Percentiles rank a stretch among this genome's conserved stretches.
These are phyloP conservation scores for Penaeus vannamei DNA, from an alignment of 1,140 invertebrate genomes.

Conservation along the genomic window DNA sequence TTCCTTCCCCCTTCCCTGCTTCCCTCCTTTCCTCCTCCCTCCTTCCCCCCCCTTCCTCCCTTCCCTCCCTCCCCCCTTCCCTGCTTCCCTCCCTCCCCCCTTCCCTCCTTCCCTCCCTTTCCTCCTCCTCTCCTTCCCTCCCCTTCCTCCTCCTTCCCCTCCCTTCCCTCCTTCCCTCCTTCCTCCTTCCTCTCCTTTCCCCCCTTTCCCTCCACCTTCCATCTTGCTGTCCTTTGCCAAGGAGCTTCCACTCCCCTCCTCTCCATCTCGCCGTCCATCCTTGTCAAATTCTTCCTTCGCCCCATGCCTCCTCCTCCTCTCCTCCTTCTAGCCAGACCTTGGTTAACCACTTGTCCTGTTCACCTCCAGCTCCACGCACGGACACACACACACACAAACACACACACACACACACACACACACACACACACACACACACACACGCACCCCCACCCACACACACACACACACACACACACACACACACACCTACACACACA, in stretches of 20 bases:
- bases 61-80: slow-evolving; percentile 7
- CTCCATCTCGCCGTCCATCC: slow-evolving; percentile 25
- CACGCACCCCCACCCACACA: slow-evolving; percentile 32
- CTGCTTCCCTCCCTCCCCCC: neutral
- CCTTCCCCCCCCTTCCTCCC: neutral
- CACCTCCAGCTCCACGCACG: neutral
- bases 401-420: slow-evolving; percentile 44
- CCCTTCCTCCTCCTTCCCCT: neutral
- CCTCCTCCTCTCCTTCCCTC: neutral
- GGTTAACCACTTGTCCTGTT: neutral
- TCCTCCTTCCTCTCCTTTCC: neutral
- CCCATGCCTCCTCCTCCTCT: slow-evolving; percentile 32
- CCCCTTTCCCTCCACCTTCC: neutral
- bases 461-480: neutral
- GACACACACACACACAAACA: slow-evolving; percentile 1
- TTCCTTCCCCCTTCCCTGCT: neutral
- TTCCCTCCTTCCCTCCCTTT: neutral
- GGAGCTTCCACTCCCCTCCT: slow-evolving; percentile 16
- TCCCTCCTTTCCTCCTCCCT: neutral
- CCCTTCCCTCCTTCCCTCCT: neutral
- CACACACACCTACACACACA: no score
- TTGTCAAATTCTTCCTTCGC: neutral
- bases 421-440: slow-evolving; percentile 49
- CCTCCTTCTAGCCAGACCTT: neutral
- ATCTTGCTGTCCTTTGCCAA: neutral